phyloP scores from a whole-genome alignment of 2,888 invertebrate species.

The Scaptomyza polygonia region DNA sequence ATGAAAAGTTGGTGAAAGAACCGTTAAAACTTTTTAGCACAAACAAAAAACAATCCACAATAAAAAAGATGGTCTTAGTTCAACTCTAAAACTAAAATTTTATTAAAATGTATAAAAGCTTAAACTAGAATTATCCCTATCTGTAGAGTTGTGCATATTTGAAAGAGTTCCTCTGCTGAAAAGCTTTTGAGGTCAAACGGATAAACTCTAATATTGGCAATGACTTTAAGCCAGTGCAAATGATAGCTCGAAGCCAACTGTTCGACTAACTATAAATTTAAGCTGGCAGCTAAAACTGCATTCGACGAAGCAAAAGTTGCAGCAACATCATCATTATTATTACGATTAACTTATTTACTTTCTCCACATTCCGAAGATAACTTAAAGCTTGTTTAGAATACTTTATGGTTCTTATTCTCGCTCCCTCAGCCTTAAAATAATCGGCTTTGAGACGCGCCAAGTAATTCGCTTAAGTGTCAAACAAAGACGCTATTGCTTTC shows the following conservation, averaged over 20 bases:
- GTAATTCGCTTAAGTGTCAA: constrained; percentile 67
- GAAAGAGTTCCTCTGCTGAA: constrained; percentile 19
- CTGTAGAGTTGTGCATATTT: background rate
- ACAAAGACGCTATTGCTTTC: constrained; percentile 58
- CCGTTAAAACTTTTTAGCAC: too few species aligned
- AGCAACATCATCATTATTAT: constrained; percentile 11
- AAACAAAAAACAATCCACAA: too few species aligned
- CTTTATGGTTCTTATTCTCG: constrained; percentile 52
- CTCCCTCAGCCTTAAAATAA: constrained; percentile 37
- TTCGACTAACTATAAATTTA: constrained; percentile 27
- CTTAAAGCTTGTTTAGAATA: constrained; percentile 56
- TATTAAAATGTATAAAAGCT: background rate
- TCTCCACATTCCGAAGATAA: constrained; percentile 41
- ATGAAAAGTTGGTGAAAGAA: too few species aligned
- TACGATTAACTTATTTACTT: constrained; percentile 19
- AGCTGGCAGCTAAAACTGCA: constrained; percentile 32
- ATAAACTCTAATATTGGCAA: constrained; percentile 26
- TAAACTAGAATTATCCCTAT: too few species aligned
- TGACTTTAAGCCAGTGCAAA: constrained; percentile 22
- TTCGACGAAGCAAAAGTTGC: constrained; percentile 22
- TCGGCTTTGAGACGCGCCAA: constrained; percentile 64
- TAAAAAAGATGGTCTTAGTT: too few species aligned
- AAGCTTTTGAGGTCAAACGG: background rate
- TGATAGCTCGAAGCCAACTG: constrained; percentile 19
- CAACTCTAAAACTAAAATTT: background rate